A percentile compares a stretch with the other conserved stretches of the same genome.
Conservation (phyloP, 2,113 vertebrate genomes). For the Rattus rattus region DNA sequence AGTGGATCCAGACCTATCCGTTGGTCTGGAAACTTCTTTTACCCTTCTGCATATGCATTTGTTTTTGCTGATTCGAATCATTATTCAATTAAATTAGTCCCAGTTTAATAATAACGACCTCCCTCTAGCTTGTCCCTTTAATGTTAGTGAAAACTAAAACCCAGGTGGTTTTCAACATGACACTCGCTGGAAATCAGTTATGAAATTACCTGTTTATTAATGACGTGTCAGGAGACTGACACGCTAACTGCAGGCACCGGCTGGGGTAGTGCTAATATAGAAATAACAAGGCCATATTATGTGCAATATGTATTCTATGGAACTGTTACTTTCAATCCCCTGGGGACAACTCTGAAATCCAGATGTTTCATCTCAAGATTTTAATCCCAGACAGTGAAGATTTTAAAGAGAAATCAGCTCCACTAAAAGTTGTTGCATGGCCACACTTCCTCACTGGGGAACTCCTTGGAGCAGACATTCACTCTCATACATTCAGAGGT, state of each 20-base stretch:
- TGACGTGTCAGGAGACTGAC: slow-evolving; percentile 86
- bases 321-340: slow-evolving; percentile 75
- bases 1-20: slow-evolving; percentile 71
- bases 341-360: slow-evolving; percentile 77
- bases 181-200: slow-evolving; percentile 88
- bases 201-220: slow-evolving; percentile 90
- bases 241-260: slow-evolving; percentile 79
- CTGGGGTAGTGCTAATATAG: slow-evolving; percentile 79
- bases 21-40: slow-evolving; percentile 54
- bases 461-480: slow-evolving; percentile 53
- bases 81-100: slow-evolving; percentile 79
- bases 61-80: slow-evolving; percentile 73
- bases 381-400: slow-evolving; percentile 77
- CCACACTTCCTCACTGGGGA: slow-evolving; percentile 72
- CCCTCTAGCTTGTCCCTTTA: slow-evolving; percentile 63
- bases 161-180: slow-evolving; percentile 89
- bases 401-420: slow-evolving; percentile 75
- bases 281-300: slow-evolving; percentile 83
- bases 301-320: slow-evolving; percentile 72
- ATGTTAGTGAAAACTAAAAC: slow-evolving; percentile 84
- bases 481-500: slow-evolving; percentile 60
- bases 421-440: slow-evolving; percentile 2
- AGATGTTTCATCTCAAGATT: slow-evolving; percentile 85
- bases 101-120: slow-evolving; percentile 71
- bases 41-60: slow-evolving; percentile 61